These are phyloP conservation scores for Drosophila kohkoa DNA, from an alignment of 1,140 invertebrate genomes.

Conservation along the genomic window DNA sequence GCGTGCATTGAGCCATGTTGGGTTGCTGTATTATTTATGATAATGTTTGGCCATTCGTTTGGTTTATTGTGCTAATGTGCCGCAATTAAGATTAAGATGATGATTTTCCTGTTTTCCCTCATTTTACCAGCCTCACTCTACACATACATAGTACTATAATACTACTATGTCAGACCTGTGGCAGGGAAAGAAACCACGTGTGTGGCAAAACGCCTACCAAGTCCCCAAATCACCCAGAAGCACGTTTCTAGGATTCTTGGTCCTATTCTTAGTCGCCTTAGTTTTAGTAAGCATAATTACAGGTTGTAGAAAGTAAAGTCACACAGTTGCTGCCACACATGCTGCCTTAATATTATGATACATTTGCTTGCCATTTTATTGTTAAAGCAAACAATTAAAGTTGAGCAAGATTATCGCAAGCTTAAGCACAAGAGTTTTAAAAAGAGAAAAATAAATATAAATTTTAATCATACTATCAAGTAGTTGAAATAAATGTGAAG, in stretches of 20 bases:
- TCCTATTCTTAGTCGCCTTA: neutral
- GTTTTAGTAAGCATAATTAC: constrained; percentile 24
- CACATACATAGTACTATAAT: too few species aligned
- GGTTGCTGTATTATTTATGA: constrained; percentile 79
- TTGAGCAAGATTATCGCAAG: too few species aligned
- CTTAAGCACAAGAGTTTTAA: too few species aligned
- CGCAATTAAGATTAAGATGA: constrained; percentile 83
- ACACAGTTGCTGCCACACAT: neutral
- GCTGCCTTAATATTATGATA: neutral
- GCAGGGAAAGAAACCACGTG: constrained; percentile 27
- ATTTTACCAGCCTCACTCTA: neutral
- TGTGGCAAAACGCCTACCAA: constrained; percentile 13
- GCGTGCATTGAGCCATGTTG: constrained; percentile 70
- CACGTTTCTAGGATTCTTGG: constrained; percentile 19
- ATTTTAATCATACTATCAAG: neutral
- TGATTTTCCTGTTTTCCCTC: constrained; percentile 64
- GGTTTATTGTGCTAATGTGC: constrained; percentile 83
- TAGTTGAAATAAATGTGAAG: too few species aligned
- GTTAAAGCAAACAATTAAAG: too few species aligned
- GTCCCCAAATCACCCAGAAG: neutral
- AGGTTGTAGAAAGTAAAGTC: neutral
- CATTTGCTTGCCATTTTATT: neutral
- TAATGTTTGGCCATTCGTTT: constrained; percentile 83
- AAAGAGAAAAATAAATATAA: neutral
- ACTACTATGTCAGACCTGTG: neutral